These are phyloP conservation scores for Girardia tigrina DNA, from an alignment of 2,888 invertebrate genomes.

Conservation along the genomic window DNA sequence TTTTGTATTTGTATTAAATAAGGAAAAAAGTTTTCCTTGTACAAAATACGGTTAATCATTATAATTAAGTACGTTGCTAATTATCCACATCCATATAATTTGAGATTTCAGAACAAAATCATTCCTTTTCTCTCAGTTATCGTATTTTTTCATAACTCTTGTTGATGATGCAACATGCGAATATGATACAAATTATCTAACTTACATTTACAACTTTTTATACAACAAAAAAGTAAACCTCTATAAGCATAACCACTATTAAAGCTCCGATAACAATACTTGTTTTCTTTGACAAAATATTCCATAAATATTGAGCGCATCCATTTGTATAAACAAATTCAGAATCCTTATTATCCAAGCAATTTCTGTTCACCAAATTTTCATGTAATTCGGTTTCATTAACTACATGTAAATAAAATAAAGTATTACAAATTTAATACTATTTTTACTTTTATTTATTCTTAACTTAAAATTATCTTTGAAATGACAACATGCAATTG, in stretches of 20 bases:
- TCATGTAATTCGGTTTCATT: neutral
- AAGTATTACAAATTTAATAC: too few species aligned
- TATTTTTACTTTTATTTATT: too few species aligned
- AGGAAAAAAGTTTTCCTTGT: too few species aligned
- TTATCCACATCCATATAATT: too few species aligned
- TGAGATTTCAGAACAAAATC: too few species aligned
- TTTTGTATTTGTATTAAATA: too few species aligned
- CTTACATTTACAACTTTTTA: neutral
- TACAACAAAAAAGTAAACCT: neutral
- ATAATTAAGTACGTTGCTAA: too few species aligned
- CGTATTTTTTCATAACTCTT: slow-evolving; percentile 17
- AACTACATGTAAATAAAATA: neutral
- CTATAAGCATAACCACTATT: neutral
- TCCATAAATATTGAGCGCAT: neutral
- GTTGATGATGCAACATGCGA: neutral
- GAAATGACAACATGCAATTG: neutral
- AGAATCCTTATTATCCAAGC: neutral
- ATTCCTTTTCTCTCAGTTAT: too few species aligned
- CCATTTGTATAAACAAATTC: neutral
- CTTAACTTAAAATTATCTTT: neutral
- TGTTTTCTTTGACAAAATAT: neutral
- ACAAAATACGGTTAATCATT: too few species aligned
- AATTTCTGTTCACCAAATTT: neutral
- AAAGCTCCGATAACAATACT: neutral
- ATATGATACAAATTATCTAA: neutral